Evolutionary conservation across 2,797 vertebrate species (phyloP).

Genomic region (Rallus crepitans): DNA sequence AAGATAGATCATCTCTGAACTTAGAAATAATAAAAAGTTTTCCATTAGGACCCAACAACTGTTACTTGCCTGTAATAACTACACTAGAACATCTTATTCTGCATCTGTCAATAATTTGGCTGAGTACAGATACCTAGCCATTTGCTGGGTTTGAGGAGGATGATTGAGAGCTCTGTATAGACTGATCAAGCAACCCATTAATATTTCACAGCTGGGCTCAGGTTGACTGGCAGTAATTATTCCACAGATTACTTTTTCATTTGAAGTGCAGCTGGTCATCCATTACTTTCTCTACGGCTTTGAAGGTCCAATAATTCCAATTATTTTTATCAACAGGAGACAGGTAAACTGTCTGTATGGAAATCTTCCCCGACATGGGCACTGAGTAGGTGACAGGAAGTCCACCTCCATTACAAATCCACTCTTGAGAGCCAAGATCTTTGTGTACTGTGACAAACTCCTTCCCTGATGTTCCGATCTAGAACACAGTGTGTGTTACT

Average conservation of each 20-base stretch:
- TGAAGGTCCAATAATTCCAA: conserved; percentile 49
- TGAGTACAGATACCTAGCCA: neutral
- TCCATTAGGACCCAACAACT: neutral
- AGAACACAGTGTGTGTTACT: neutral
- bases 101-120: neutral
- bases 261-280: conserved; percentile 43
- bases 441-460: neutral
- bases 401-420: neutral
- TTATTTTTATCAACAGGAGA: conserved; percentile 44
- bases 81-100: neutral
- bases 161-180: conserved; percentile 42
- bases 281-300: conserved; percentile 31
- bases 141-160: conserved; percentile 2
- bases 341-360: neutral
- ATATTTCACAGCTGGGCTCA: conserved; percentile 43
- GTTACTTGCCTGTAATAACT: neutral
- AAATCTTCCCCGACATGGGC: neutral
- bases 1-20: neutral
- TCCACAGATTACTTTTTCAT: conserved; percentile 35
- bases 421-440: neutral
- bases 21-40: neutral
- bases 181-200: conserved; percentile 56
- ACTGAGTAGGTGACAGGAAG: neutral
- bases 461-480: neutral
- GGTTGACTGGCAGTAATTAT: conserved; percentile 53